phyloP scores from a whole-genome alignment of 2,113 vertebrate species.

The Channa maculata region DNA sequence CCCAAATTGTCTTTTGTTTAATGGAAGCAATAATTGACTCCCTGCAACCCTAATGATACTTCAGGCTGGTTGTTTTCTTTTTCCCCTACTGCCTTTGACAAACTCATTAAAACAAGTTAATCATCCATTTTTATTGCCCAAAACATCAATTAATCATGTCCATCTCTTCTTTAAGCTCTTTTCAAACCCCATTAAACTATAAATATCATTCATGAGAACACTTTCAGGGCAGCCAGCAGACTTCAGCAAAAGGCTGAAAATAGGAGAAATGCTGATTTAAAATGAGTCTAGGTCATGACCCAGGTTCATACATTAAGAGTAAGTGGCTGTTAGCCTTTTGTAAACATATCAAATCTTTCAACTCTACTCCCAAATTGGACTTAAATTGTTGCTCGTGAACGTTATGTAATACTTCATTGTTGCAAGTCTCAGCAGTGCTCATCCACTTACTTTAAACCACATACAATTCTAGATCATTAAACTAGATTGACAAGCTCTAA shows the following conservation, averaged over 20 bases:
- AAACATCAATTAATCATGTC: slow-evolving; percentile 66
- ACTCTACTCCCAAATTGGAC: slow-evolving; percentile 19
- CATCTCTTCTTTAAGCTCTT: slow-evolving; percentile 35
- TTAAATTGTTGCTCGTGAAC: slow-evolving; percentile 14
- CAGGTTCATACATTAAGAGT: slow-evolving; percentile 31
- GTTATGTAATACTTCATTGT: neutral
- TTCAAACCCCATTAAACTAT: slow-evolving; percentile 52
- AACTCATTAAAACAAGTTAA: slow-evolving; percentile 60
- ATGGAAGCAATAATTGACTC: slow-evolving; percentile 23
- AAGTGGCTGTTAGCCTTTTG: slow-evolving; percentile 27
- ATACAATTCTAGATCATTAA: neutral
- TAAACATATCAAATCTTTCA: slow-evolving; percentile 31
- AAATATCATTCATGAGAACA: slow-evolving; percentile 24
- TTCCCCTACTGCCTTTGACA: slow-evolving; percentile 21
- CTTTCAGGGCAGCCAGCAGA: slow-evolving; percentile 20
- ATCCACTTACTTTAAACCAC: slow-evolving; percentile 7
- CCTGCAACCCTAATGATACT: slow-evolving; percentile 12
- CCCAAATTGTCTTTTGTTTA: slow-evolving; percentile 15
- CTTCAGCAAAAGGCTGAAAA: slow-evolving; percentile 39
- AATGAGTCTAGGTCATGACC: slow-evolving; percentile 62
- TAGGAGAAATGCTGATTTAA: slow-evolving; percentile 56
- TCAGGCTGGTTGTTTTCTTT: slow-evolving; percentile 28
- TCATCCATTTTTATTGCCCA: slow-evolving; percentile 51
- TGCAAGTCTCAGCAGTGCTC: neutral
- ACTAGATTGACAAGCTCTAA: slow-evolving; percentile 2